These are phyloP conservation scores for Tragelaphus imberbis DNA, from an alignment of 2,113 vertebrate species.

Conservation along the genomic window DNA sequence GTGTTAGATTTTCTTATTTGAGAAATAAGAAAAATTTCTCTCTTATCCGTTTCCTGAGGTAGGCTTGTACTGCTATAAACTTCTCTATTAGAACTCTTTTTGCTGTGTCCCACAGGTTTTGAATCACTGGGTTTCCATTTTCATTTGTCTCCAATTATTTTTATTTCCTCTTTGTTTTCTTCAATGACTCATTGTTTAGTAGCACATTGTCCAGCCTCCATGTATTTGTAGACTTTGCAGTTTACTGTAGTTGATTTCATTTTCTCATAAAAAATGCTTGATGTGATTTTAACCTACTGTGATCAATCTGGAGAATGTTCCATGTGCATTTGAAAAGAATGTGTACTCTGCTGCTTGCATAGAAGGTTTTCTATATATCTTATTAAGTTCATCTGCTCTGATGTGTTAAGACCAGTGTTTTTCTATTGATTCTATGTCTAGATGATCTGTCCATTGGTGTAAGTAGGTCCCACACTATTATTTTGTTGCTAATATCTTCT, in stretches of 20 bases:
- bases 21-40: neutral
- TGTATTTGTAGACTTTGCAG: neutral
- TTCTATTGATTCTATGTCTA: neutral
- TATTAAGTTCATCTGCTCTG: neutral
- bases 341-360: neutral
- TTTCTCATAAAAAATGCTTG: neutral
- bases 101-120: neutral
- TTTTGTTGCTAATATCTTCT: neutral
- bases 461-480: neutral
- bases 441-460: neutral
- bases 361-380: neutral
- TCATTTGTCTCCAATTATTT: neutral
- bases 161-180: neutral
- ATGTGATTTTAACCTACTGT: neutral
- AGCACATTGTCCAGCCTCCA: neutral
- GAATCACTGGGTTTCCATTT: neutral
- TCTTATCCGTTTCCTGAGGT: neutral
- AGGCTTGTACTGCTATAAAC: neutral
- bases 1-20: neutral
- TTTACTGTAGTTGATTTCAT: neutral
- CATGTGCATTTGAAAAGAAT: neutral
- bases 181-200: neutral
- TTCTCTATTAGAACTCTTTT: neutral
- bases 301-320: neutral
- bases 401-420: neutral